phyloP scores from a whole-genome alignment of 2,797 vertebrate species.

The Karalla daura region DNA sequence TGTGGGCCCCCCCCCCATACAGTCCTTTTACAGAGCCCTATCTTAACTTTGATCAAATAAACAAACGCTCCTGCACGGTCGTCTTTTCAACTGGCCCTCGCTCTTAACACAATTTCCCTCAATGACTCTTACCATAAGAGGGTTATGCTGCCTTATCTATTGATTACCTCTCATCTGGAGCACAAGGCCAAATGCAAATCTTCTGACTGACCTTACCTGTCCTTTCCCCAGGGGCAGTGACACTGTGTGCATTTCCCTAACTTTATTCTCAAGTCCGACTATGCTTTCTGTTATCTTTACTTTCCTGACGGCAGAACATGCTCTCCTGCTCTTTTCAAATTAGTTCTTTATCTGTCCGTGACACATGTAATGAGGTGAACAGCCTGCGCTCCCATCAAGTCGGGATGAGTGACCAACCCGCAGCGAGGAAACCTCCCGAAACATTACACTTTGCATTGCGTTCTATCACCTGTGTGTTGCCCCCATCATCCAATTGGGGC shows the following conservation, averaged over 20 bases:
- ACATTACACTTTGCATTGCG: too few relatives aligned
- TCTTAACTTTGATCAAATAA: background rate
- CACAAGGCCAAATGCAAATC: background rate
- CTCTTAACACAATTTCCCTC: constrained; percentile 21
- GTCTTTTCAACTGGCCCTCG: background rate
- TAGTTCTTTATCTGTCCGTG: background rate
- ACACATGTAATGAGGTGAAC: background rate
- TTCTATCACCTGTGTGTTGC: too few relatives aligned
- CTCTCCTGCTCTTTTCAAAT: background rate
- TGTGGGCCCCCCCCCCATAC: background rate
- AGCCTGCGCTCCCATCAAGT: background rate
- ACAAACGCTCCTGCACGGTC: background rate
- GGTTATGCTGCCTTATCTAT: background rate
- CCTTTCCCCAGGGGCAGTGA: background rate
- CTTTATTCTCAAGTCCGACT: background rate
- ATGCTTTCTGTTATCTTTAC: background rate
- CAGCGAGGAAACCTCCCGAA: too few relatives aligned
- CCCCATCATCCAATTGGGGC: background rate
- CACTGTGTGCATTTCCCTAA: background rate
- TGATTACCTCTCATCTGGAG: background rate
- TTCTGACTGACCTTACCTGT: background rate
- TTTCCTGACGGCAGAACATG: background rate
- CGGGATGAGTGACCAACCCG: background rate
- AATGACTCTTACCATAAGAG: constrained; percentile 10
- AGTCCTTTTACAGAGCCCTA: background rate